Conservation (phyloP, 2,113 vertebrate genomes). For the Bujurquina vittata region DNA sequence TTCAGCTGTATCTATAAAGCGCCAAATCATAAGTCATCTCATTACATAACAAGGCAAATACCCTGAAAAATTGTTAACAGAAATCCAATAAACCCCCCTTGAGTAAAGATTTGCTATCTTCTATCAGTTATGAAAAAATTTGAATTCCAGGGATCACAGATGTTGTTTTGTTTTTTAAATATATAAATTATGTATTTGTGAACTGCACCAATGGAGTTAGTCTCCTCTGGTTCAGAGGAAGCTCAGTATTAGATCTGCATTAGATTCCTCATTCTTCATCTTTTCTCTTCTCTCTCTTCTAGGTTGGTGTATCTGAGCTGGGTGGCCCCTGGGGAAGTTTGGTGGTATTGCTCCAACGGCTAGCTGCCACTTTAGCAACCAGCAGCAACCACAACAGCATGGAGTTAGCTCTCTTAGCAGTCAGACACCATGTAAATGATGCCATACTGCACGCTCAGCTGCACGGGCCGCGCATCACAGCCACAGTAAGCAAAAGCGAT, state of each 20-base stretch:
- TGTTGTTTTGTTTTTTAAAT: no score
- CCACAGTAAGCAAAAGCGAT: conserved; percentile 80
- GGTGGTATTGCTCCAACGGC: conserved; percentile 83
- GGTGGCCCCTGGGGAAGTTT: conserved; percentile 86
- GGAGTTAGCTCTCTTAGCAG: conserved; percentile 81
- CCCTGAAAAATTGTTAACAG: no score
- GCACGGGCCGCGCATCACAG: conserved; percentile 86
- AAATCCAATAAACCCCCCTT: neutral
- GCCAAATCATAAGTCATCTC: neutral
- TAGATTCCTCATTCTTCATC: neutral
- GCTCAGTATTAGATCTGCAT: neutral
- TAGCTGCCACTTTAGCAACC: conserved; percentile 81
- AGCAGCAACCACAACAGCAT: conserved; percentile 84
- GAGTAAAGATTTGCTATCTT: neutral
- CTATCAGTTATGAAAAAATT: no score
- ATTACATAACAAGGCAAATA: no score
- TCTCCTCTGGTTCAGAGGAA: neutral
- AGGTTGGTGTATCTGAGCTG: conserved; percentile 84
- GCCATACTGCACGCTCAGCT: conserved; percentile 88
- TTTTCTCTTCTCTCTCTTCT: neutral
- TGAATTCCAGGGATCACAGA: no score
- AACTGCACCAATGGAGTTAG: no score
- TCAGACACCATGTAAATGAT: conserved; percentile 86
- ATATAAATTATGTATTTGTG: no score
- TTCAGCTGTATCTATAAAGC: neutral